A percentile compares a stretch with the other conserved stretches of the same genome.
Evolutionary conservation across 2,888 invertebrate genomes (phyloP).

Genomic region (Halictus ligatus): DNA sequence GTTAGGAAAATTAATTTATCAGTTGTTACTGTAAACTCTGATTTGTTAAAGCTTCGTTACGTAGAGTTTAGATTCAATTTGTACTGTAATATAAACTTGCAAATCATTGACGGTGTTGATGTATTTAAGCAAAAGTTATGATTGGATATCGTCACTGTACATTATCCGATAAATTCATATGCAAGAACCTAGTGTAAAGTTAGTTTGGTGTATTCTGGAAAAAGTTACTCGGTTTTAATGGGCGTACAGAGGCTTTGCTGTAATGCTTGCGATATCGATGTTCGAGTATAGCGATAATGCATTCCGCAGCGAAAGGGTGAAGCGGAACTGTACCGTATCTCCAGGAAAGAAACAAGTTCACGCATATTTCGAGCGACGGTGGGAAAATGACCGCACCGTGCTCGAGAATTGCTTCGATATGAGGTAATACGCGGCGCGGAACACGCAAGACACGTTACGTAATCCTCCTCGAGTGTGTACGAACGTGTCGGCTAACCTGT

Average conservation of each 20-base stretch:
- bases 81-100: no score
- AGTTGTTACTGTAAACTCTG: no score
- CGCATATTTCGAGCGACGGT: conserved; percentile 58
- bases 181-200: neutral
- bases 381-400: conserved; percentile 73
- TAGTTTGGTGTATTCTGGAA: neutral
- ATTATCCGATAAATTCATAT: neutral
- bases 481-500: conserved; percentile 37
- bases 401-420: conserved; percentile 75
- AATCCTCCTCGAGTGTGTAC: conserved; percentile 63
- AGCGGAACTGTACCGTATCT: neutral
- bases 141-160: neutral
- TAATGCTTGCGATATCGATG: neutral
- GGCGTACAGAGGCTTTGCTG: neutral
- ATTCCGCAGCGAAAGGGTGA: conserved; percentile 3
- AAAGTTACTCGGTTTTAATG: neutral
- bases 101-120: neutral
- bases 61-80: no score
- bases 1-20: no score
- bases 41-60: no score
- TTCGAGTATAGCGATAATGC: neutral
- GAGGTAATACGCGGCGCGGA: conserved; percentile 74
- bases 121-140: neutral
- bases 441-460: conserved; percentile 73
- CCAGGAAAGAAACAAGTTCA: conserved; percentile 34